Base-by-base conservation (phyloP, 2,888 invertebrate species). In the Rotaria magnacalcarata region DNA sequence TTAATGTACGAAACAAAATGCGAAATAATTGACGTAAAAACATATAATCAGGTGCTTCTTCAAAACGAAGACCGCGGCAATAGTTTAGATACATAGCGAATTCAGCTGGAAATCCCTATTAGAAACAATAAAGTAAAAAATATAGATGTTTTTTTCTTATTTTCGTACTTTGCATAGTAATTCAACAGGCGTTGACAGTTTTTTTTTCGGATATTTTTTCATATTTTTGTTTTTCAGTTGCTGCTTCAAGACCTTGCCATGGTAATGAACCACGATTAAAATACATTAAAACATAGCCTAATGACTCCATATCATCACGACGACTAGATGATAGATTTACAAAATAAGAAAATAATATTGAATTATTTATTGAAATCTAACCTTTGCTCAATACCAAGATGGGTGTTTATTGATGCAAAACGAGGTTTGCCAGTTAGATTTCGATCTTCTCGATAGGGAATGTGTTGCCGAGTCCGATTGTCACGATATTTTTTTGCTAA, bases 61-160 rank as follows among this genome's bases (percentile, higher is more conserved):
- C 98, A 92, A 99, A 99, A 89, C 96, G 94, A 90, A 99, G 93
- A 87, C 97, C 97, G 91, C 98, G 95, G 92, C 97, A 96, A 93
- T 99, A 99, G 93, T 98, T 98, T 92, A 99, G 94, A 93, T 98
- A 99, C 97, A 98, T 99, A 89, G 97, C 95, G 93, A 99, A 99
- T 93, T 99, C 99, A 86, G 97, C 97, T 89, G 99, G 98, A 92
- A 95, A 98, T 89, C 97, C 97, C 95, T 95, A 91, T 11, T 67
- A 60, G 50, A 56, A 85, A 85, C n/a, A 60, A 34, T 21, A 34
- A 8, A 34, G 2, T 34, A 34, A 34, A 34, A 14, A 19, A 41
- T 5, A 34, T 74, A 10, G 16, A 14, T 34, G 16, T 19, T 10
- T 74, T 4, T 34, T 34, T 3, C 41, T 16, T 16, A 14, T 16